Evolutionary conservation across 2,888 invertebrate genomes (phyloP).

Genomic region (Troides oblongomaculatus): DNA sequence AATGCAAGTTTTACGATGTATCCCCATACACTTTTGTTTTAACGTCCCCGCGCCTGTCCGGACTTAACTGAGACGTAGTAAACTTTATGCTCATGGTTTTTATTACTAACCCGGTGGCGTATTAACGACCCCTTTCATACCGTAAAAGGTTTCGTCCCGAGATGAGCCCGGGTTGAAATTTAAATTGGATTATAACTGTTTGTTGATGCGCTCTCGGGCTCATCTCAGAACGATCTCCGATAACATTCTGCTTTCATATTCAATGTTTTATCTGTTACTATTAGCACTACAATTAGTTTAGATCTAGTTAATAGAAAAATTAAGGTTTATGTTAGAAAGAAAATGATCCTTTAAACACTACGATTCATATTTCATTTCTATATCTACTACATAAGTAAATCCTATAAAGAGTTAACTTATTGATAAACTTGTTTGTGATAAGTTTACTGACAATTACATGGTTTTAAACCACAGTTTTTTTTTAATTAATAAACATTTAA

Average conservation of each 20-base stretch:
- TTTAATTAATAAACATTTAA: too few species aligned
- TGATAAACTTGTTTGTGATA: too few species aligned
- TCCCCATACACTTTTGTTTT: conserved; percentile 48
- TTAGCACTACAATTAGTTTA: too few species aligned
- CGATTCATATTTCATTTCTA: neutral
- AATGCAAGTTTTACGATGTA: conserved; percentile 52
- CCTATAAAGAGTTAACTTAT: too few species aligned
- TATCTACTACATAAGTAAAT: neutral
- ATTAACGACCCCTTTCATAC: conserved; percentile 26
- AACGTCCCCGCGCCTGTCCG: conserved; percentile 39
- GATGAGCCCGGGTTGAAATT: conserved; percentile 6
- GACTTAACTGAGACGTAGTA: conserved; percentile 40
- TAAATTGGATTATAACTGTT: conserved; percentile 19
- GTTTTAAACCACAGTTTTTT: too few species aligned
- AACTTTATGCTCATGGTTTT: conserved; percentile 43
- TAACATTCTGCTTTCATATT: neutral
- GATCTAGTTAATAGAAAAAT: too few species aligned
- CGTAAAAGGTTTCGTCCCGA: conserved; percentile 30
- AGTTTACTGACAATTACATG: too few species aligned
- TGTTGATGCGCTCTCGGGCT: neutral
- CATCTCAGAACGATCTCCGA: conserved; percentile 3
- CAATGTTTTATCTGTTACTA: neutral
- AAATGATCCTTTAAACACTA: neutral
- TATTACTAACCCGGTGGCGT: conserved; percentile 33
- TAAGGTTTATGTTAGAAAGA: neutral